These are phyloP conservation scores for Ceratotherium simum DNA, from an alignment of 2,113 vertebrate species.

Conservation along the genomic window DNA sequence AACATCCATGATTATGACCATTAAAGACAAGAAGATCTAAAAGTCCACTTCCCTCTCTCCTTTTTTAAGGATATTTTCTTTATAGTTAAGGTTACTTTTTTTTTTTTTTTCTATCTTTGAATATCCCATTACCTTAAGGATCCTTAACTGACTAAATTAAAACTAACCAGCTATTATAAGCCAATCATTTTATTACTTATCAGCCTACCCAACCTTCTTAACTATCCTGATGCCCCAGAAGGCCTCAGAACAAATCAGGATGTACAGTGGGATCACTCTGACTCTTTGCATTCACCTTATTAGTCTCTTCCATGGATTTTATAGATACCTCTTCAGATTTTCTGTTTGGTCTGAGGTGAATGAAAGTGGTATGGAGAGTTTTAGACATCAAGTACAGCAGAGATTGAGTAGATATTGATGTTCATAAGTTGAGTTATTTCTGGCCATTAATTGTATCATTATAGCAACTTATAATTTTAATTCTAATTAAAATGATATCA, in stretches of 20 bases:
- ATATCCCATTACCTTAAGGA: neutral
- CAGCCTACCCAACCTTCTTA: neutral
- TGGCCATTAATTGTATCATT: neutral
- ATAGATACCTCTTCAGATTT: neutral
- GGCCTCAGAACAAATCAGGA: neutral
- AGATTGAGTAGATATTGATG: neutral
- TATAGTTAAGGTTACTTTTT: neutral
- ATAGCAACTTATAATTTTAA: neutral
- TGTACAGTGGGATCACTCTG: neutral
- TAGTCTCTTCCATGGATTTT: neutral
- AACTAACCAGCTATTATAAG: neutral
- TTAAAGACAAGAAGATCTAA: neutral
- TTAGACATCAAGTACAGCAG: neutral
- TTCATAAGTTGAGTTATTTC: neutral
- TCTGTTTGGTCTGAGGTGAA: neutral
- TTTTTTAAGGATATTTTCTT: neutral
- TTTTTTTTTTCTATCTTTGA: neutral
- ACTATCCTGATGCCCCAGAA: neutral
- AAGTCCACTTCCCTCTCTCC: neutral
- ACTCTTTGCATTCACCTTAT: neutral
- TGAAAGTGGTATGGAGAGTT: neutral
- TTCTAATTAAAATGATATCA: neutral
- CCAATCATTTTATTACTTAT: neutral
- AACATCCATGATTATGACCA: neutral
- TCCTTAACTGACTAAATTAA: neutral